Evolutionary conservation across 2,113 vertebrate species (phyloP), one percentile per base, ranked within the genome.

Genomic region (Ibidorhyncha struthersii): DNA sequence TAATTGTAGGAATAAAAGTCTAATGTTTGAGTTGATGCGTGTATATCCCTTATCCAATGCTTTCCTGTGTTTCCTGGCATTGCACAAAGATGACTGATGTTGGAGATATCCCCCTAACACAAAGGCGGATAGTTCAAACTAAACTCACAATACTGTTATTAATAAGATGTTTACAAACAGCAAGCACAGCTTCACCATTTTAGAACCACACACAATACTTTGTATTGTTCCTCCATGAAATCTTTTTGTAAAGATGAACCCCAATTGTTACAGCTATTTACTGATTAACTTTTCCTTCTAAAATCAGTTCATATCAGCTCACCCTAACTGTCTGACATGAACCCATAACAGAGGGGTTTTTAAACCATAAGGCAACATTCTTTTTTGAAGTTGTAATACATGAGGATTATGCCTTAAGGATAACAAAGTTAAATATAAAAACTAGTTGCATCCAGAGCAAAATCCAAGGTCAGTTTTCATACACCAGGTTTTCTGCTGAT

Each of bases 361-460:
- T 45, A 73, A 95, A 58, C 9, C 36, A 58, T 0, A 0, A 70
- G 10, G 16, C 59, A 65, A 56, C 0, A 1, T 56, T 65, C 1
- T 26, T 82, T 82, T 78, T 58, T 69, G 26, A 73, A 72, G 3
- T 50, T 73, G 69, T 36, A 81, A 65, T 63, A 93, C 12, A 12
- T 41, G 16, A 80, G 25, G 61, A 61, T 34, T 78, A 43, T 27
- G 36, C 30, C 30, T 66, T 62, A 73, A 74, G 15, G 11, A n/a
- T 43, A 78, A 45, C 6, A 62, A 29, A 89, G 20, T 38, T 76
- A 72, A 63, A 92, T 32, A 45, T 12, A 82, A 88, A 86, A 92
- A 14, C 10, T 17, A 53, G 8, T 38, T 89, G 49, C 30, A 73
- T 15, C 36, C 29, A 84, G 36, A 94, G 47, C 41, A 63, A 95